These are phyloP conservation scores for Danio albolineatus DNA, from an alignment of 2,797 vertebrate species.

Conservation along the genomic window DNA sequence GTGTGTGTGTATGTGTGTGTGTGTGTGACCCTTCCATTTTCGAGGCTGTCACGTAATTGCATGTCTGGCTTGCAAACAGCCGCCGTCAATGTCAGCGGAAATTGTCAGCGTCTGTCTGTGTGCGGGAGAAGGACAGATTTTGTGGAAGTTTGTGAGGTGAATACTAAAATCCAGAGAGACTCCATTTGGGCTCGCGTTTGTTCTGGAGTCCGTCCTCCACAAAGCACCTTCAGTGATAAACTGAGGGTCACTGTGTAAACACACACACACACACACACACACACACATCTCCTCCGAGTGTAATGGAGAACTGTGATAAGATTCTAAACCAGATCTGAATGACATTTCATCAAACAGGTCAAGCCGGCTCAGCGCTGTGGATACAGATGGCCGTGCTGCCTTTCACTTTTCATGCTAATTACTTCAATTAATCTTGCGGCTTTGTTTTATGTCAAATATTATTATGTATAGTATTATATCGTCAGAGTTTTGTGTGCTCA, in stretches of 20 bases:
- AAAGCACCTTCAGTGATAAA: conserved; percentile 23
- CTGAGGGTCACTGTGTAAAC: conserved; percentile 7
- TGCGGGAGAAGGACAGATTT: conserved; percentile 17
- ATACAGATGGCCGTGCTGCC: no score
- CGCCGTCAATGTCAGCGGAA: conserved; percentile 56
- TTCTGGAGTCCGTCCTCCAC: conserved; percentile 28
- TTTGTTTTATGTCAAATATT: no score
- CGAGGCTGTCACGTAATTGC: conserved; percentile 67
- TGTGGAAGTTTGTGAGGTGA: conserved; percentile 46
- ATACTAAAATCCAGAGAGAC: conserved; percentile 45
- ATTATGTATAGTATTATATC: no score
- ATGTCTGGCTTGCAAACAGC: conserved; percentile 66
- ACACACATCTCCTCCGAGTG: no score
- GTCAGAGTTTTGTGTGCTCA: no score
- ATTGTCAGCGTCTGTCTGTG: conserved; percentile 44
- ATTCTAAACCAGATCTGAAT: no score
- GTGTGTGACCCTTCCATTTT: conserved; percentile 47
- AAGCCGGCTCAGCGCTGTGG: no score
- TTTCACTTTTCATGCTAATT: no score
- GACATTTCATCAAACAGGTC: not conserved
- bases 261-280: not conserved
- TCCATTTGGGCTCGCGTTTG: conserved; percentile 18
- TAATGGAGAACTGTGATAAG: no score
- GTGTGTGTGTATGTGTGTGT: conserved; percentile 2
- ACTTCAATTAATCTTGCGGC: no score